Conservation (phyloP, 1,140 invertebrate species). For the Bombyx mandarina region DNA sequence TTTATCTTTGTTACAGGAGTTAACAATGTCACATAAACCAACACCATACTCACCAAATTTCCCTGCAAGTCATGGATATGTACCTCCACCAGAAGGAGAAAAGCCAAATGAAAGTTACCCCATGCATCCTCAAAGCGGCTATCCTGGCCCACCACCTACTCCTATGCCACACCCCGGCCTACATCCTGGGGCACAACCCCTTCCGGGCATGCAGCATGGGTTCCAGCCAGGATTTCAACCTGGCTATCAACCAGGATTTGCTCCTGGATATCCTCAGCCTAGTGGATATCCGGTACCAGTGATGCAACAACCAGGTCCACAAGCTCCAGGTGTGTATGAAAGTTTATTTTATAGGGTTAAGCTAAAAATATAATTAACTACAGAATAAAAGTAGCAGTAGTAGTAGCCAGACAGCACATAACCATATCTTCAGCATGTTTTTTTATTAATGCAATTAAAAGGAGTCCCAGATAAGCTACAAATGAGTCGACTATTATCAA, state of each 20-base stretch:
- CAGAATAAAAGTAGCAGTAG: no score
- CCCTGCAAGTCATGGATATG: slow-evolving; percentile 48
- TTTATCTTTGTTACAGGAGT: slow-evolving; percentile 16
- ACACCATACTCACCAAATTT: slow-evolving; percentile 62
- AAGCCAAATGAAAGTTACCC: slow-evolving; percentile 45
- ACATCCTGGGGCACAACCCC: slow-evolving; percentile 44
- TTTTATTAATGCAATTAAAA: no score
- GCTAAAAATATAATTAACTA: no score
- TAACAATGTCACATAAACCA: slow-evolving; percentile 48
- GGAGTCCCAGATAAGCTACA: no score
- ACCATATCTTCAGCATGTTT: no score
- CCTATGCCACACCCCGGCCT: slow-evolving; percentile 25
- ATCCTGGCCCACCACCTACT: slow-evolving; percentile 37
- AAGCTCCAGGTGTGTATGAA: slow-evolving; percentile 33
- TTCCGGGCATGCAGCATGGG: slow-evolving; percentile 52
- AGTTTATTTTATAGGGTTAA: no score
- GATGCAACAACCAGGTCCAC: slow-evolving; percentile 51
- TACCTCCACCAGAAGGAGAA: slow-evolving; percentile 32
- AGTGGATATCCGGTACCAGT: slow-evolving; percentile 42
- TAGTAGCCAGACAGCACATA: no score
- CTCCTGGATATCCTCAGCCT: slow-evolving; percentile 21
- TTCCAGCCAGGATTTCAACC: slow-evolving; percentile 50
- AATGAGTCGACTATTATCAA: no score
- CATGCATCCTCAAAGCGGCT: slow-evolving; percentile 37
- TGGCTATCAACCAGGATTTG: slow-evolving; percentile 26